Conservation (phyloP, 2,113 vertebrate species). For the Dipodomys merriami region DNA sequence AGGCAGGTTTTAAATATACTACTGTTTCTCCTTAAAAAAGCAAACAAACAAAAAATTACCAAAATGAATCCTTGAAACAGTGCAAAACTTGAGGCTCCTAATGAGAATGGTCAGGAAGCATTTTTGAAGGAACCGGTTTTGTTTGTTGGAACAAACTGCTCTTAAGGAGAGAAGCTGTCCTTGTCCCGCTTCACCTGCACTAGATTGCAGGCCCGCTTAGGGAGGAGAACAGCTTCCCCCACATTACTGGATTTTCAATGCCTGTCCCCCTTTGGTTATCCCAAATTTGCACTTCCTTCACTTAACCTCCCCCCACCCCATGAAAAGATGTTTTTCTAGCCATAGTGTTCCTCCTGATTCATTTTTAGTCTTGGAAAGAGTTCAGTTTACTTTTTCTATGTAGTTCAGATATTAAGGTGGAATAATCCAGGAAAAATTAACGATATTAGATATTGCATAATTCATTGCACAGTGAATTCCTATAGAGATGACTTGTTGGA, state of each 20-base stretch:
- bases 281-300: slow-evolving; percentile 52
- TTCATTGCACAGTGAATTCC: slow-evolving; percentile 7
- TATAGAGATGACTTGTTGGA: not conserved
- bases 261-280: slow-evolving; percentile 24
- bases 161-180: slow-evolving; percentile 11
- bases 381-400: slow-evolving; percentile 40
- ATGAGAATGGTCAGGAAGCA: slow-evolving; percentile 38
- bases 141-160: slow-evolving; percentile 14
- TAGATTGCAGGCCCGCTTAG: not conserved
- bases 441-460: not conserved
- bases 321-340: slow-evolving; percentile 47
- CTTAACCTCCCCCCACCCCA: not conserved
- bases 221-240: not conserved
- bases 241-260: slow-evolving; percentile 3
- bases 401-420: slow-evolving; percentile 49
- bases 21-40: slow-evolving; percentile 33
- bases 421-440: slow-evolving; percentile 21
- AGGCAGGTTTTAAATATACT: slow-evolving; percentile 58
- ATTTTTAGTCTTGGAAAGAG: slow-evolving; percentile 43
- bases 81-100: not conserved
- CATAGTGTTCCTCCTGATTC: slow-evolving; percentile 35
- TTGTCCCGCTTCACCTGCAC: not conserved
- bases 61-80: slow-evolving; percentile 36
- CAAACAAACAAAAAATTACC: not conserved
- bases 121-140: slow-evolving; percentile 20